These are phyloP conservation scores for Meghimatium bilineatum DNA, from an alignment of 2,888 invertebrate species.

Conservation along the genomic window DNA sequence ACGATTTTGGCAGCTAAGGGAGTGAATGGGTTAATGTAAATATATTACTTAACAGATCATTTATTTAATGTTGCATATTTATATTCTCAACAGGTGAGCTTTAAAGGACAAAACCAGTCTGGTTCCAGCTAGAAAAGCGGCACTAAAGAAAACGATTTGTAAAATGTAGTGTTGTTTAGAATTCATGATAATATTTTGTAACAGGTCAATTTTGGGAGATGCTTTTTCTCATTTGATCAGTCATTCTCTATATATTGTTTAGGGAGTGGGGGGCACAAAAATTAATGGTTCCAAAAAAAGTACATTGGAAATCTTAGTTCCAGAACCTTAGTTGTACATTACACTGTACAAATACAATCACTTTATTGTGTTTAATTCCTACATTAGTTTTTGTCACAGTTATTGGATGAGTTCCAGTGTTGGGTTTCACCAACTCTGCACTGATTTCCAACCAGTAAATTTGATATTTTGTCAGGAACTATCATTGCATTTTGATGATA, in stretches of 20 bases:
- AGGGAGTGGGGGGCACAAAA: not conserved
- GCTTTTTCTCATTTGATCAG: not conserved
- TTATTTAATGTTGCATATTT: not conserved
- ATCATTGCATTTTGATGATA: too few species aligned
- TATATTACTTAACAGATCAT: too few species aligned
- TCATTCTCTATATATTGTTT: too few species aligned
- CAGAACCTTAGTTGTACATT: not conserved
- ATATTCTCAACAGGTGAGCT: conserved; percentile 21
- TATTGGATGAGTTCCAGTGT: not conserved
- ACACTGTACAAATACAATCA: not conserved
- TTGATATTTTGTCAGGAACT: too few species aligned
- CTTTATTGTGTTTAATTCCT: not conserved
- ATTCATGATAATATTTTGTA: not conserved
- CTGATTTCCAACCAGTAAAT: too few species aligned
- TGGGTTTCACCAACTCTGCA: too few species aligned
- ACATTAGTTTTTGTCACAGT: not conserved
- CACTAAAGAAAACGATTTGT: not conserved
- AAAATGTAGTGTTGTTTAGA: not conserved
- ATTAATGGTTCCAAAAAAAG: not conserved
- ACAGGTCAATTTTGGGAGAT: not conserved
- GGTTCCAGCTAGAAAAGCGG: conserved; percentile 19
- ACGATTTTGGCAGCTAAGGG: too few species aligned
- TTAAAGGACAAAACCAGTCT: conserved; percentile 38
- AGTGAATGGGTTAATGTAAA: too few species aligned
- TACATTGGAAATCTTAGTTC: not conserved